Conservation (phyloP, 1,140 invertebrate species). For the Formica exsecta region DNA sequence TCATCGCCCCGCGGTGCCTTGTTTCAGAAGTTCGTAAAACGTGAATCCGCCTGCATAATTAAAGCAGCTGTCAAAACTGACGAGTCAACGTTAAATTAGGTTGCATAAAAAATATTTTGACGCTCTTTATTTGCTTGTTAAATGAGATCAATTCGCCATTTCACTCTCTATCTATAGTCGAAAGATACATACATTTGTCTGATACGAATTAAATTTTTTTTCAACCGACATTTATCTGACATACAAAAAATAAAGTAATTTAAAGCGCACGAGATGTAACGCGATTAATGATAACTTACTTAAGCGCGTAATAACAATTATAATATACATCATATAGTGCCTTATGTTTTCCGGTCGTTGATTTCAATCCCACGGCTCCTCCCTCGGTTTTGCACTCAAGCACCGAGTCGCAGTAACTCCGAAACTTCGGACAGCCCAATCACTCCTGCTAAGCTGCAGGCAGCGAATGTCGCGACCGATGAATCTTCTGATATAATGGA, state of each 20-base stretch:
- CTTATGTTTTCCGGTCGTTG: slow-evolving; percentile 74
- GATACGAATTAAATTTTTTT: slow-evolving; percentile 31
- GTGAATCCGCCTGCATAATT: slow-evolving; percentile 50
- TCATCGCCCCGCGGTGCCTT: neutral
- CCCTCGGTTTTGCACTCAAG: slow-evolving; percentile 45
- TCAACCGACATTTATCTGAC: neutral
- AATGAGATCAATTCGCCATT: neutral
- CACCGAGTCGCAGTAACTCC: slow-evolving; percentile 31
- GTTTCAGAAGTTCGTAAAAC: slow-evolving; percentile 55
- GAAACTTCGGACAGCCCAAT: slow-evolving; percentile 61
- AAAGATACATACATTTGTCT: neutral
- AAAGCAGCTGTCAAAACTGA: slow-evolving; percentile 47
- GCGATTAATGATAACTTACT: slow-evolving; percentile 10
- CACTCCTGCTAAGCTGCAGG: slow-evolving; percentile 51
- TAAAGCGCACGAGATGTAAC: slow-evolving; percentile 30
- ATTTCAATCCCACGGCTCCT: slow-evolving; percentile 72
- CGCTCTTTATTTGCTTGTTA: neutral
- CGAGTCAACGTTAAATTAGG: neutral
- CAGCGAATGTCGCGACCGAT: slow-evolving; percentile 45
- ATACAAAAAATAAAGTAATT: slow-evolving; percentile 15
- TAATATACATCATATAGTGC: slow-evolving; percentile 8
- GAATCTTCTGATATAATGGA: slow-evolving; percentile 18
- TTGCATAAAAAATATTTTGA: neutral
- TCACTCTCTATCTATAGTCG: no score
- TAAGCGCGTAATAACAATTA: slow-evolving; percentile 56